These are phyloP conservation scores for Chaetops frenatus DNA, from an alignment of 2,113 vertebrate genomes.

Conservation along the genomic window DNA sequence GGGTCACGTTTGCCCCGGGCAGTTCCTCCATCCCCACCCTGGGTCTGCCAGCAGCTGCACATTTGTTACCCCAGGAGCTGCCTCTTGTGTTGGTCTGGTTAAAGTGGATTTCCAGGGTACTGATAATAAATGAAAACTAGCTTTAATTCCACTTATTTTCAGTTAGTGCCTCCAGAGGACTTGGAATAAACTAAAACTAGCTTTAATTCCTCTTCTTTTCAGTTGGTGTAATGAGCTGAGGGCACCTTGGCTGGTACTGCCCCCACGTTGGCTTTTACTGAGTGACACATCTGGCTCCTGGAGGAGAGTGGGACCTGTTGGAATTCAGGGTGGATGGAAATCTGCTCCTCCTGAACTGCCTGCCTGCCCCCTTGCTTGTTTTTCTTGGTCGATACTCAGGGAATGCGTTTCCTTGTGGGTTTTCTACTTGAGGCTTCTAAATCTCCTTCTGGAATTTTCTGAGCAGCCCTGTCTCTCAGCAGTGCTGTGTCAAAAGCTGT, in stretches of 20 bases:
- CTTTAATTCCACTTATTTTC: not conserved
- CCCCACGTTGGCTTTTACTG: not conserved
- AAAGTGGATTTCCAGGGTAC: not conserved
- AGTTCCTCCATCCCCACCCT: fast-evolving
- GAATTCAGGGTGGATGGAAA: fast-evolving
- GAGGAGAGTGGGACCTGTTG: not conserved
- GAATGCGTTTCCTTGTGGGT: not conserved
- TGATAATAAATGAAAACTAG: not conserved
- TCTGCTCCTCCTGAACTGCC: not conserved
- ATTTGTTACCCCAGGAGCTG: not conserved
- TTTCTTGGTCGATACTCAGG: fast-evolving
- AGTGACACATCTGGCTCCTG: not conserved
- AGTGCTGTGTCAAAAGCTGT: not conserved
- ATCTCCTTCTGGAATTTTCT: not conserved
- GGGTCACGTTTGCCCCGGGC: fast-evolving
- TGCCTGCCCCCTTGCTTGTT: not conserved
- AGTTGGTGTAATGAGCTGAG: fast-evolving
- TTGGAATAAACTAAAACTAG: not conserved
- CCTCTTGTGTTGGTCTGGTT: not conserved
- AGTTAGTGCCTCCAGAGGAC: not conserved
- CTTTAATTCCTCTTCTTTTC: not conserved
- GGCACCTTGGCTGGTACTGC: not conserved
- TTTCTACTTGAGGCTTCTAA: not conserved
- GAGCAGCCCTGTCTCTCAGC: not conserved
- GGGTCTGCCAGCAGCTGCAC: not conserved